phyloP scores from a whole-genome alignment of 2,113 vertebrate species.

The Macheiramphus alcinus region DNA sequence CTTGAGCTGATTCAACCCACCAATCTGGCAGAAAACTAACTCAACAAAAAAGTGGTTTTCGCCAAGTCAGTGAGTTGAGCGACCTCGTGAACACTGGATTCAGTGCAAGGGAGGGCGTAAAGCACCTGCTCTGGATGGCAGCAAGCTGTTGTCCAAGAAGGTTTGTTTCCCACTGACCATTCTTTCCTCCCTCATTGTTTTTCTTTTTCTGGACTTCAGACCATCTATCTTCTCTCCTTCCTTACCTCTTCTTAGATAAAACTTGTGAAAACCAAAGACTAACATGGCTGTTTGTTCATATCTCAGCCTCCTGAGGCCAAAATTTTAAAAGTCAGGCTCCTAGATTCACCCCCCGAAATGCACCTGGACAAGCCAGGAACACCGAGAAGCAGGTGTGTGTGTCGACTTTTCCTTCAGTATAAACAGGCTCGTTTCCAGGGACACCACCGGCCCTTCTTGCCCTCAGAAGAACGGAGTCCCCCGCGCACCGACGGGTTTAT shows the following conservation, averaged over 20 bases:
- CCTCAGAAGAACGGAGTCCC: not conserved
- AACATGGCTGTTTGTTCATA: not conserved
- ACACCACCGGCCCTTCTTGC: too few relatives aligned
- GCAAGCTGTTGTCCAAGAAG: not conserved
- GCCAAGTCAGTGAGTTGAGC: not conserved
- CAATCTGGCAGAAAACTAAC: not conserved
- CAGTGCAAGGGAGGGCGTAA: not conserved
- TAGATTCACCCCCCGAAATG: not conserved
- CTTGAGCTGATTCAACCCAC: not conserved
- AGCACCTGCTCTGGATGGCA: not conserved
- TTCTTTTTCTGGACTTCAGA: not conserved
- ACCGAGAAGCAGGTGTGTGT: rapidly evolving
- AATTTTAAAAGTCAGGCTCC: not conserved
- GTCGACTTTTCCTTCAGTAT: not conserved
- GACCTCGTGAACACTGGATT: not conserved
- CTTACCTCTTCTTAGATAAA: not conserved
- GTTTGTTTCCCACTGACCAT: not conserved
- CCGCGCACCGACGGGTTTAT: not conserved
- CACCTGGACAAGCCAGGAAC: too few relatives aligned
- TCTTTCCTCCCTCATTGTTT: not conserved
- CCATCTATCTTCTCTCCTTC: not conserved
- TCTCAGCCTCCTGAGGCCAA: not conserved
- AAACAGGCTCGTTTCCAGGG: not conserved
- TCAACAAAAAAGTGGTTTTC: not conserved
- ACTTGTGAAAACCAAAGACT: not conserved